Base-by-base conservation (phyloP, 2,113 vertebrate genomes). In the Gobiocypris rarus region DNA sequence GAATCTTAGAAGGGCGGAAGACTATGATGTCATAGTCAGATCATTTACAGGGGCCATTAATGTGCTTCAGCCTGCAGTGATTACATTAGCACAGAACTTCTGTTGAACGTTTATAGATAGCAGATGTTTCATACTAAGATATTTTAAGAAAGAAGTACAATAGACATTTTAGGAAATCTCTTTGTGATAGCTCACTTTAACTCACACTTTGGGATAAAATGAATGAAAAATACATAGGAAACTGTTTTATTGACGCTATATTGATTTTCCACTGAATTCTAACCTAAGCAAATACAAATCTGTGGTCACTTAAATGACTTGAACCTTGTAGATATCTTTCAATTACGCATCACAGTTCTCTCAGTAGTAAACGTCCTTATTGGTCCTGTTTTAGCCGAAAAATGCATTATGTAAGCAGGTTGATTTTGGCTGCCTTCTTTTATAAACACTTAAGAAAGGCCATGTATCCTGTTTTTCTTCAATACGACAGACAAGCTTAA, bases 1-100 rank as follows among this genome's bases (percentile, higher is more conserved):
- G 15, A 22, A 80, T 80, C 22, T 31, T 9, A 17, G 63, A 26
- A 63, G 58, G 34, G 17, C 24, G 10, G 56, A 52, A 70, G 31
- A 54, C 28, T 19, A n/a, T 82, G 80, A 82, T 56, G 65, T 82
- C 65, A 82, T 70, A 3, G 65, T 41, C 80, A 70, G 80, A 67
- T 80, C 59, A 50, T 80, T 80, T 80, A 22, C 77, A 22, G 75
- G 19, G 58, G 45, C n/a, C 79, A 70, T 70, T 82, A 54, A 70
- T 54, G 48, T 41, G 48, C 1, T 82, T 67, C 31, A 50, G 45
- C 56, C 79, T 70, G 45, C 80, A 15, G 75, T 1, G 19, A n/a
- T 59, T 59, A 4, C 75, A 38, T 76, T 76, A n/a, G 52, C 48
- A 7, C 75, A n/a, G 43, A 19, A 45, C 38, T 63, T 79, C 24